phyloP scores from a whole-genome alignment of 2,888 invertebrate genomes.

The Mythimna loreyi region DNA sequence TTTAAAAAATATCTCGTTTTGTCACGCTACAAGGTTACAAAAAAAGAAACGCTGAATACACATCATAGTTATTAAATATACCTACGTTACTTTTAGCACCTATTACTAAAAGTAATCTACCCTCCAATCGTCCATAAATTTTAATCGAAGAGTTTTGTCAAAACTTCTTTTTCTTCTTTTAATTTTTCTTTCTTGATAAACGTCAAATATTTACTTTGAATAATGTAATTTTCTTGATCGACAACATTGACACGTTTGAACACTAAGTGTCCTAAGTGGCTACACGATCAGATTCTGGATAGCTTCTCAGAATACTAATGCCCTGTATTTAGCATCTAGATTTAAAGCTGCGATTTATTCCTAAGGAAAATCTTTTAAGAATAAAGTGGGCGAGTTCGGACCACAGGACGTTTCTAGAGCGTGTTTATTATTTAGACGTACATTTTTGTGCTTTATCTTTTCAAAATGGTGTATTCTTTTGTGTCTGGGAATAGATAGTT shows the following conservation, averaged over 20 bases:
- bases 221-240: slow-evolving; percentile 46
- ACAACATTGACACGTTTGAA: slow-evolving; percentile 43
- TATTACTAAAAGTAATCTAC: too few relatives aligned
- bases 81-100: too few relatives aligned
- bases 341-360: slow-evolving; percentile 18
- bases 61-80: too few relatives aligned
- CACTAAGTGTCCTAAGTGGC: slow-evolving; percentile 28
- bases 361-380: slow-evolving; percentile 9
- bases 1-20: too few relatives aligned
- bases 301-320: slow-evolving; percentile 51
- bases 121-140: too few relatives aligned
- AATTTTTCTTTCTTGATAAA: not conserved
- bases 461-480: slow-evolving; percentile 1
- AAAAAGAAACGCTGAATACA: too few relatives aligned
- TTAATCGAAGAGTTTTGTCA: too few relatives aligned
- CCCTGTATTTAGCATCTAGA: slow-evolving; percentile 2
- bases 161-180: not conserved
- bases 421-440: slow-evolving; percentile 17
- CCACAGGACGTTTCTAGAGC: slow-evolving; percentile 1
- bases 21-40: too few relatives aligned
- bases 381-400: not conserved
- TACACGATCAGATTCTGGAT: slow-evolving; percentile 30
- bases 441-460: slow-evolving; percentile 8
- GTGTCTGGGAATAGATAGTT: not conserved
- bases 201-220: slow-evolving; percentile 20